Evolutionary conservation across 2,797 vertebrate genomes (phyloP), one percentile per base, ranked within the genome.

Genomic region (Rhinogobio ventralis): DNA sequence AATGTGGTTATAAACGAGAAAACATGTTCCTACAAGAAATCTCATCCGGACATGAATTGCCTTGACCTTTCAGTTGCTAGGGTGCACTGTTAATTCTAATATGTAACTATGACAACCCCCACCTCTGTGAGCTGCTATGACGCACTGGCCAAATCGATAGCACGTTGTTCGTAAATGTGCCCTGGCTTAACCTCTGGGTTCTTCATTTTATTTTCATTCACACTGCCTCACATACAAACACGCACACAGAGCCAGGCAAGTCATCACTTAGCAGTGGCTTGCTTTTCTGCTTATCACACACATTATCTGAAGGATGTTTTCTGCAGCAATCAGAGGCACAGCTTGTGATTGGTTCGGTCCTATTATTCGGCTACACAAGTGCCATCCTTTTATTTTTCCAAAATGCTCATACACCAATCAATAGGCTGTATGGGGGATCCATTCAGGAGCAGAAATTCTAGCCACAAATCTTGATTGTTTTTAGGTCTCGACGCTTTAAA

Each of bases 21-120:
- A 84, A 68, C 68, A 66, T 89, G 88, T 87, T 85, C 85, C 67
- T 84, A 78, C 81, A 81, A 85, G 84, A 86, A 88, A 86, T 88
- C 85, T 84, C 66, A 86, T 86, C 80, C 51, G 67, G 74, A 79
- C 84, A 85, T 87, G 86, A 86, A 88, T 89, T 87, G 86, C 86
- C 85, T 89, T 90, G 90, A 90, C 88, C 89, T 88, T 90, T 89
- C 81, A 75, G 80, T 89, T 88, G 89, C 88, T 88, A 89, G 72
- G 89, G 88, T 83, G 85, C 88, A 80, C 84, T 80, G 86, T 87
- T 90, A 87, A 88, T 86, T 90, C 79, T 87, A 84, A 86, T 89
- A 86, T 88, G 90, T 90, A 89, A 87, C 90, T 89, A 90, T 91
- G 88, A 89, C 90, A 90, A 91, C 89, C 87, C 68, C 84, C 46